These are phyloP conservation scores for silkworm (Bombyx mori) DNA, from an alignment of 1,140 invertebrate genomes.

Conservation along the genomic window ASM3026992v2 NC_085127.1:9906001-9906500, in stretches of 20 bases:
- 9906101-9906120: neutral
- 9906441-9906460: too few species aligned
- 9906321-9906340: conserved; percentile 11
- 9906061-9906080: too few species aligned
- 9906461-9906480: too few species aligned
- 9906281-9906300: conserved; percentile 9
- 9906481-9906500: too few species aligned
- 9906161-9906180: neutral
- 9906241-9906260: conserved; percentile 3
- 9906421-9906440: too few species aligned
- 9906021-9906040: too few species aligned
- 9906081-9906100: too few species aligned
- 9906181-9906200: neutral
- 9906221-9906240: neutral
- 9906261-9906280: conserved; percentile 10
- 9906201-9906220: neutral
- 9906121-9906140: neutral
- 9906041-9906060: too few species aligned
- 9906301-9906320: conserved; percentile 10
- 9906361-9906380: conserved; percentile 1
- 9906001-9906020: too few species aligned
- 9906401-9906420: too few species aligned
- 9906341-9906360: conserved; percentile 2
- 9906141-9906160: too few species aligned
- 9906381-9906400: too few species aligned